These are phyloP conservation scores for Pteruthius melanotis DNA, from an alignment of 2,113 vertebrate genomes.

Conservation along the genomic window DNA sequence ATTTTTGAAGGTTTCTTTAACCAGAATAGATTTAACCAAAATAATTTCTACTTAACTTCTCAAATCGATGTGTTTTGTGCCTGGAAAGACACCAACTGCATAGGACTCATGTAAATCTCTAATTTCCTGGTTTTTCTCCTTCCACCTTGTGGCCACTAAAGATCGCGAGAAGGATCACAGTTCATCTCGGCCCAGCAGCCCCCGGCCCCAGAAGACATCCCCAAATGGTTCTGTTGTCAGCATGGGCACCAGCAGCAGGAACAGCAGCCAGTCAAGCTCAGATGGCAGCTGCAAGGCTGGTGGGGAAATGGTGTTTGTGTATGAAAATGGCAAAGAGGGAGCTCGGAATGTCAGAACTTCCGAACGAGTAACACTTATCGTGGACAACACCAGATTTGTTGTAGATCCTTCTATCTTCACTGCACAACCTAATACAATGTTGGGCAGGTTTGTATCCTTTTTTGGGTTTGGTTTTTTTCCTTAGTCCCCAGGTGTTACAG, in stretches of 20 bases:
- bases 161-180: slow-evolving; percentile 91
- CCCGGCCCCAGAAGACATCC: slow-evolving; percentile 89
- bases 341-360: slow-evolving; percentile 85
- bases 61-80: not conserved
- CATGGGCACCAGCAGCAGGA: slow-evolving; percentile 87
- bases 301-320: slow-evolving; percentile 95
- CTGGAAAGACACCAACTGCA: not conserved
- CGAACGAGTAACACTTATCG: slow-evolving; percentile 94
- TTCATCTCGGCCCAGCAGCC: slow-evolving; percentile 90
- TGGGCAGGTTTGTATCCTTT: slow-evolving; percentile 86
- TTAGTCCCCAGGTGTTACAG: rapidly evolving
- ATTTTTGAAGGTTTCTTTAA: not conserved
- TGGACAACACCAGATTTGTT: slow-evolving; percentile 98
- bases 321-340: slow-evolving; percentile 91
- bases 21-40: not conserved
- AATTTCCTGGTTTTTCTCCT: not conserved
- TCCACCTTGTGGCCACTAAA: not conserved
- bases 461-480: not conserved
- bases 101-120: not conserved
- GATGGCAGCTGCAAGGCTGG: slow-evolving; percentile 89
- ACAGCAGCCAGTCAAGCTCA: slow-evolving; percentile 90
- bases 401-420: slow-evolving; percentile 97
- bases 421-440: slow-evolving; percentile 97
- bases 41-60: not conserved
- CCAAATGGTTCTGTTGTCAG: slow-evolving; percentile 87